Evolutionary conservation across 1,140 invertebrate species (phyloP).

Genomic region (Euwallacea similis): DNA sequence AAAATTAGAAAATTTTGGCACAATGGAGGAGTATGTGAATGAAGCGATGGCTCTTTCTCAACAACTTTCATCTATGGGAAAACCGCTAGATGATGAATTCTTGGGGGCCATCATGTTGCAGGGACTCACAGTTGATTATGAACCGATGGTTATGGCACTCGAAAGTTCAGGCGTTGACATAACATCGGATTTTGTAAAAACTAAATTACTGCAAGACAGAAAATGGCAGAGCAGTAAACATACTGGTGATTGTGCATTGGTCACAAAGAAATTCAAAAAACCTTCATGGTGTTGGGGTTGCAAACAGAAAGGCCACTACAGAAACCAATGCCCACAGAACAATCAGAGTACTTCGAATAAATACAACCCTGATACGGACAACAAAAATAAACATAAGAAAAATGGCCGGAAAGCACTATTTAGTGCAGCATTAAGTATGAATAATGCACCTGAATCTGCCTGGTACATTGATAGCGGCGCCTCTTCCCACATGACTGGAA

Average conservation of each 20-base stretch:
- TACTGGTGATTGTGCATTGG: conserved; percentile 34
- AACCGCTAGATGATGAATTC: conserved; percentile 44
- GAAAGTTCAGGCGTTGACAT: conserved; percentile 48
- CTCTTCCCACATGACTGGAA: neutral
- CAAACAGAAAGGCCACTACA: conserved; percentile 38
- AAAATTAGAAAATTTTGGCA: conserved; percentile 34
- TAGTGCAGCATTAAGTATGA: neutral
- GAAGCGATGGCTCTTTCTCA: conserved; percentile 30
- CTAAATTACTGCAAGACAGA: conserved; percentile 48
- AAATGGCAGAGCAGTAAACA: conserved; percentile 21
- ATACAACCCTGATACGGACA: neutral
- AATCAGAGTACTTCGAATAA: conserved; percentile 11
- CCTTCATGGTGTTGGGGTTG: conserved; percentile 19
- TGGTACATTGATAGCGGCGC: conserved; percentile 43
- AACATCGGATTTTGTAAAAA: conserved; percentile 47
- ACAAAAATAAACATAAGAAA: no score
- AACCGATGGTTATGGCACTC: conserved; percentile 50
- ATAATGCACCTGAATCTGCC: neutral
- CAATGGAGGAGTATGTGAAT: conserved; percentile 32
- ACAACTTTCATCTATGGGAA: conserved; percentile 34
- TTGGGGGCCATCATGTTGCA: conserved; percentile 43
- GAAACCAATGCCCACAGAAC: conserved; percentile 27
- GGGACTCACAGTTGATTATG: conserved; percentile 44
- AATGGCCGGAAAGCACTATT: conserved; percentile 6
- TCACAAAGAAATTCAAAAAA: conserved; percentile 18